A percentile compares a stretch with the other conserved stretches of the same genome.
These are phyloP conservation scores for Cygnus buccinator DNA, from an alignment of 2,113 vertebrate species.

Conservation along the genomic window DNA sequence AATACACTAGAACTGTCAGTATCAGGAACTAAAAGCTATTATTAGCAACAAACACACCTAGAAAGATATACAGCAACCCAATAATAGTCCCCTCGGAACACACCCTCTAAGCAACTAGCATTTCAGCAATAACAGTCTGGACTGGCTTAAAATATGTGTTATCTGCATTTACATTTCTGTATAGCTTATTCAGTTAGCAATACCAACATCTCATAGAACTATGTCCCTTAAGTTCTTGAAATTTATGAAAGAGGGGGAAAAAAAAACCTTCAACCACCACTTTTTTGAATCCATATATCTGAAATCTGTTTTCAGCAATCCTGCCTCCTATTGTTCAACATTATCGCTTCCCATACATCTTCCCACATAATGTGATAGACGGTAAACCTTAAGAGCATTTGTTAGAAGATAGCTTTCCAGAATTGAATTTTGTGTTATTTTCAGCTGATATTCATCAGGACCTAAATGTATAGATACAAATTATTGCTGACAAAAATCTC, in stretches of 20 bases:
- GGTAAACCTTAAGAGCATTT: not conserved
- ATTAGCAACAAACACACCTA: not conserved
- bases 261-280: not conserved
- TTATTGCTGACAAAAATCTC: not conserved
- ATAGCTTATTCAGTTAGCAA: not conserved
- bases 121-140: not conserved
- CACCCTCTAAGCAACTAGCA: not conserved
- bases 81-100: not conserved
- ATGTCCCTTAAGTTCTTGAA: not conserved
- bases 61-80: not conserved
- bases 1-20: not conserved
- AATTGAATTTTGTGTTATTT: not conserved
- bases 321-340: not conserved
- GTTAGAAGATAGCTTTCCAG: not conserved
- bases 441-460: not conserved
- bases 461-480: not conserved
- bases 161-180: not conserved
- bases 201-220: not conserved
- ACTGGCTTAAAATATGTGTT: not conserved
- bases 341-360: not conserved
- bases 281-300: not conserved
- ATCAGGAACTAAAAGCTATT: not conserved
- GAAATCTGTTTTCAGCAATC: not conserved
- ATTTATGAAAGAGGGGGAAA: not conserved
- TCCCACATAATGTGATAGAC: not conserved